Base-by-base conservation (phyloP, 2,797 vertebrate genomes). In the Peromyscus nudipes region DNA sequence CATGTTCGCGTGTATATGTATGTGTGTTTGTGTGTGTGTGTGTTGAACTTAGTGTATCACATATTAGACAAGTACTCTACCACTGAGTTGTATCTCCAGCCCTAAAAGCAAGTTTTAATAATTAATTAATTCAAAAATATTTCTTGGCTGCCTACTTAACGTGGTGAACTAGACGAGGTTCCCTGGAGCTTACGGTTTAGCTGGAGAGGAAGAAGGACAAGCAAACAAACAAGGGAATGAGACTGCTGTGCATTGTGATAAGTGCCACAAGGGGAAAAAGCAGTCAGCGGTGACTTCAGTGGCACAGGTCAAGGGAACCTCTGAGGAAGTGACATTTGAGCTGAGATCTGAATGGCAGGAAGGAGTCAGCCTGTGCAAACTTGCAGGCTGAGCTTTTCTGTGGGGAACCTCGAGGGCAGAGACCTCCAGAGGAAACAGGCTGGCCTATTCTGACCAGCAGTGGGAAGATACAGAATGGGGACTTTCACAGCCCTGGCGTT, bases 301-400 rank as follows among this genome's bases (percentile, higher is more conserved):
- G 52, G 14, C 14, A 11, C 69, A 65, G 55, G 93, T 92, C 94
- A 94, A 91, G 90, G 76, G 65, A 75, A 71, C 55, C 29, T 84
- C 91, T 82, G 40, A 95, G 96, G 97, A 95, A 96, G 85, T 96
- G 92, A 92, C 89, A 95, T 95, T 94, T 75, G 84, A 76, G 89
- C 92, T 80, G 40, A 91, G 89, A 84, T 29, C 64, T 94, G 67
- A 97, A 94, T 80, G 91, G 95, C 94, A 97, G 95, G 97, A 97
- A 91, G 81, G 77, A 87, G 46, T n/a, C 71, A 81, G 88, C 34
- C 71, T 11, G 0, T 19, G 81, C 84, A 80, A 73, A 83, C 31
- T 55, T 60, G 31, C 69, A 77, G 84, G 60, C 90, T 82, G 89
- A 29, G 82, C 60, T 84, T 82, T 94, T 52, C 94, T 89, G 82